phyloP scores from a whole-genome alignment of 2,888 invertebrate species.

The Erebia palarica region DNA sequence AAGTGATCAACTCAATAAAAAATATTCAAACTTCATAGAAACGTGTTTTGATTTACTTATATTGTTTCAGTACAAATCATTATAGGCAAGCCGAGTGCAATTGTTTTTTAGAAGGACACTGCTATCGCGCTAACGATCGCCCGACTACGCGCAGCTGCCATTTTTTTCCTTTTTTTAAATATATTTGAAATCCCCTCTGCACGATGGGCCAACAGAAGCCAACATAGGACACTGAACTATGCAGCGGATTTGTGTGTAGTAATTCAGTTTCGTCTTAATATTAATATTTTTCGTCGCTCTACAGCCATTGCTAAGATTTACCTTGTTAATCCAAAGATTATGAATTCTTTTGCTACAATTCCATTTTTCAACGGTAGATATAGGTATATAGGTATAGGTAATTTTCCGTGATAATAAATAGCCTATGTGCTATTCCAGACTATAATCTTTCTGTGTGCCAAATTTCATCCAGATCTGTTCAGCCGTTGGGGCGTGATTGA shows the following conservation, averaged over 20 bases:
- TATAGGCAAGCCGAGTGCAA: constrained; percentile 58
- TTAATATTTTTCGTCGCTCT: not conserved
- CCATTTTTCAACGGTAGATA: too few species aligned
- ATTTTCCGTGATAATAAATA: too few species aligned
- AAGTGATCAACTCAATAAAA: constrained; percentile 4
- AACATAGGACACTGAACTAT: not conserved
- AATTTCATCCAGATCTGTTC: too few species aligned
- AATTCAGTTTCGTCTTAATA: not conserved
- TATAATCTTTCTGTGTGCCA: too few species aligned
- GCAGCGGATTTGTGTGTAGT: not conserved
- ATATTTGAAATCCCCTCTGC: constrained; percentile 13
- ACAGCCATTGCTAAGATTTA: too few species aligned
- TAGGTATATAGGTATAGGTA: too few species aligned
- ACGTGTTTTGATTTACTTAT: constrained; percentile 12
- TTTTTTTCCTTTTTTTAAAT: constrained; percentile 58
- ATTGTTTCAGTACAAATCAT: constrained; percentile 68
- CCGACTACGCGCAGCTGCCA: constrained; percentile 68
- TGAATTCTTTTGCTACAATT: too few species aligned
- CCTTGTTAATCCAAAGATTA: too few species aligned
- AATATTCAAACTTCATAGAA: not conserved
- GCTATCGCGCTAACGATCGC: constrained; percentile 66
- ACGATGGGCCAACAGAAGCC: constrained; percentile 6
- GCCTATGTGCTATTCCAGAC: too few species aligned
- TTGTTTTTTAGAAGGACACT: constrained; percentile 78
- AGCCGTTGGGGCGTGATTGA: too few species aligned